Evolutionary conservation across 2,797 vertebrate genomes (phyloP).

Genomic region (Channallabes apus): DNA sequence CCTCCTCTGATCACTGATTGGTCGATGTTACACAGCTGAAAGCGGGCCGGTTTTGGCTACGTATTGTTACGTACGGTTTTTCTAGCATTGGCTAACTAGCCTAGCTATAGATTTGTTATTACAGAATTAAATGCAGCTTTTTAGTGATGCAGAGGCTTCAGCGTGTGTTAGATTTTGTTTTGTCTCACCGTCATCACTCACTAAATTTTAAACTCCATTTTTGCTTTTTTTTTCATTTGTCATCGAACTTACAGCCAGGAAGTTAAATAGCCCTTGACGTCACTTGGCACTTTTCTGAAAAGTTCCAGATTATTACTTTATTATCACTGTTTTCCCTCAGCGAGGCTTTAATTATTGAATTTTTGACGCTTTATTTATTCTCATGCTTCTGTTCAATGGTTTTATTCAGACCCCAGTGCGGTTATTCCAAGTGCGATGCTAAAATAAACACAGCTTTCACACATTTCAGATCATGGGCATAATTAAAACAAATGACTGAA

Average conservation of each 20-base stretch:
- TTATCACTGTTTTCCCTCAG: neutral
- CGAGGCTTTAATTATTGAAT: neutral
- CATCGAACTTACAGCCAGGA: neutral
- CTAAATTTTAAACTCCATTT: neutral
- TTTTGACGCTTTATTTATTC: slow-evolving; percentile 1
- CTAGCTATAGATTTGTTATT: neutral
- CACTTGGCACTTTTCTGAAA: neutral
- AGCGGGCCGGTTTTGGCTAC: too few relatives aligned
- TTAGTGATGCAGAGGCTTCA: too few relatives aligned
- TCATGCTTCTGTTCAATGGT: slow-evolving; percentile 10
- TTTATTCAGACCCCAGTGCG: neutral
- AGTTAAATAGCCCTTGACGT: neutral
- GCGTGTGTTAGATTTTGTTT: too few relatives aligned
- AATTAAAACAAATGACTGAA: slow-evolving; percentile 35
- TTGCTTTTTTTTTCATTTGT: neutral
- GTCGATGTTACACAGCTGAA: neutral
- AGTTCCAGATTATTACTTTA: neutral
- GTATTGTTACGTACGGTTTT: too few relatives aligned
- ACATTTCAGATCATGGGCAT: slow-evolving; percentile 24
- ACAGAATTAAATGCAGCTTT: neutral
- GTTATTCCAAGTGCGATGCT: slow-evolving; percentile 5
- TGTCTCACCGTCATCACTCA: too few relatives aligned
- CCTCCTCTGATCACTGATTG: neutral
- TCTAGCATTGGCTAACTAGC: neutral
- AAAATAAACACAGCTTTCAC: slow-evolving; percentile 30